Percentiles rank a stretch among this genome's conserved stretches.
Conservation (phyloP, 23 tunicate genomes). For the Clavelina lepadiformis region DNA sequence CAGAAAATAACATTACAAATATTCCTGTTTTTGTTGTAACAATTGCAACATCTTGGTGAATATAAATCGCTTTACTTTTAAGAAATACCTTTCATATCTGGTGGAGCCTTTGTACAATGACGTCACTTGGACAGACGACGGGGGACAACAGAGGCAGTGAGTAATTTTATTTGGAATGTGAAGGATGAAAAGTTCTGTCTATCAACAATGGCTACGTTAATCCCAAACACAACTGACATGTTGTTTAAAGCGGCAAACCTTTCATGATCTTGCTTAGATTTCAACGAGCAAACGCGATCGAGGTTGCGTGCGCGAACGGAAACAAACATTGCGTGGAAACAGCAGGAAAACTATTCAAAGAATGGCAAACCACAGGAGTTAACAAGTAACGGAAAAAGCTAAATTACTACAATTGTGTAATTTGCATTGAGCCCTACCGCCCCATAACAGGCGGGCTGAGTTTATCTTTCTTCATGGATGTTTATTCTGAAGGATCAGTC, state of each 20-base stretch:
- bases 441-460: too few species aligned
- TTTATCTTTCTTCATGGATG: too few species aligned
- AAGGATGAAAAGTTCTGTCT: background rate
- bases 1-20: too few species aligned
- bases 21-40: too few species aligned
- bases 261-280: background rate
- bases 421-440: too few species aligned
- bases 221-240: too few species aligned
- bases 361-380: too few species aligned
- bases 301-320: slow-evolving; percentile 2
- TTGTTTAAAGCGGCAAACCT: too few species aligned
- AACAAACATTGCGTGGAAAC: slow-evolving; percentile 3
- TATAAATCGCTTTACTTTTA: background rate
- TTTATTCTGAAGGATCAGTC: slow-evolving; percentile 26
- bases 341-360: slow-evolving; percentile 2
- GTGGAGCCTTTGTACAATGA: slow-evolving; percentile 30
- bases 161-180: background rate
- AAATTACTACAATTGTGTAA: too few species aligned
- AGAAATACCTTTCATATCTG: slow-evolving; percentile 29
- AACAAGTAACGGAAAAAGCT: too few species aligned
- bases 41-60: too few species aligned
- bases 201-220: background rate
- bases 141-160: slow-evolving; percentile 1
- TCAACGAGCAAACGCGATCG: slow-evolving; percentile 14
- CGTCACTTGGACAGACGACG: slow-evolving; percentile 18